Evolutionary conservation across 2,113 vertebrate species (phyloP).

Genomic region (Apodemus speciosus): DNA sequence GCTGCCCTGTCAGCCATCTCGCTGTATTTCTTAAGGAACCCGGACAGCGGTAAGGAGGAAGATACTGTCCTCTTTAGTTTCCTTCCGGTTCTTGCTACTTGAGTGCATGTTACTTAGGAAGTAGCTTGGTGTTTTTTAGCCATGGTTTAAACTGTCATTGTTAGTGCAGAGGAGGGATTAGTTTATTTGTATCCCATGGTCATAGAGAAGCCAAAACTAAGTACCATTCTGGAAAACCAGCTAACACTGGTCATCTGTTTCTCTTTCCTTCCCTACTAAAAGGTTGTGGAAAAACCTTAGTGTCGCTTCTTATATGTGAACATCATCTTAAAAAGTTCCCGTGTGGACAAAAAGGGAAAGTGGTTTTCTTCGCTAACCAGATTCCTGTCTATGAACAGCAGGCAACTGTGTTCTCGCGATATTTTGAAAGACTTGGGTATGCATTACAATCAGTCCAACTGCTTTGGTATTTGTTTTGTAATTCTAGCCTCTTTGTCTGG

Average conservation of each 20-base stretch:
- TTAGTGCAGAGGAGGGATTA: background rate
- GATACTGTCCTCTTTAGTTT: background rate
- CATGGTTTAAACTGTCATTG: background rate
- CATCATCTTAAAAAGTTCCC: constrained; percentile 84
- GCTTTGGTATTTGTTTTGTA: background rate
- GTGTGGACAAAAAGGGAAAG: constrained; percentile 79
- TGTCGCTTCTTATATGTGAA: constrained; percentile 87
- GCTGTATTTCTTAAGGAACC: background rate
- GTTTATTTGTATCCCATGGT: background rate
- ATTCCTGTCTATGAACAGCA: constrained; percentile 90
- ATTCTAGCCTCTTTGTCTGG: constrained; percentile 26
- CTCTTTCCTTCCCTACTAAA: constrained; percentile 63
- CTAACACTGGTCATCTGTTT: background rate
- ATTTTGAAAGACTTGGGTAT: constrained; percentile 85
- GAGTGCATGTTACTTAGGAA: background rate
- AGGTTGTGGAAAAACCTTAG: constrained; percentile 90
- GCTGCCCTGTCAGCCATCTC: background rate
- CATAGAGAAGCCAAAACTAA: background rate
- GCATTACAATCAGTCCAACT: constrained; percentile 34
- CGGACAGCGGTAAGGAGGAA: background rate
- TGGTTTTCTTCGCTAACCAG: constrained; percentile 87
- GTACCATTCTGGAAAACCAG: background rate
- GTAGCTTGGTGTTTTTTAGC: background rate
- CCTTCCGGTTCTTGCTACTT: background rate
- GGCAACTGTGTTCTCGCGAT: constrained; percentile 81